Evolutionary conservation across 92 coral and sea anemone genomes (phyloP).

Genomic region (Paragorgia papillata): DNA sequence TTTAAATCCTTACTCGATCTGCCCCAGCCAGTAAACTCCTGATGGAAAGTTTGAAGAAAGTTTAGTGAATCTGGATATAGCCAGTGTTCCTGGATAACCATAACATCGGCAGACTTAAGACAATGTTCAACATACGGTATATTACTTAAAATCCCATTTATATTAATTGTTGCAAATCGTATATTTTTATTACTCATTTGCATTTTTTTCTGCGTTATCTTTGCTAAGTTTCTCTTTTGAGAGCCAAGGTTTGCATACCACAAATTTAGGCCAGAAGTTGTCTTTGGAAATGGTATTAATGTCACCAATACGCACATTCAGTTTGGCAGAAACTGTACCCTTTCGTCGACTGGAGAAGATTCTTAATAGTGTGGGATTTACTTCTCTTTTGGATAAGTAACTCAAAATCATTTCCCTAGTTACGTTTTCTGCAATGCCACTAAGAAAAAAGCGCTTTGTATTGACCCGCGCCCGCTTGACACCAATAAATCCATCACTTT

Average conservation of each 20-base stretch:
- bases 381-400: background rate
- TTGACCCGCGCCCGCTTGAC: background rate
- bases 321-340: constrained; percentile 11
- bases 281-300: background rate
- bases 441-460: background rate
- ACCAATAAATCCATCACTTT: background rate
- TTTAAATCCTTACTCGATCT: too few species aligned
- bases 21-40: too few species aligned
- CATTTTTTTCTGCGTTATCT: too few species aligned
- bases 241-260: constrained; percentile 6
- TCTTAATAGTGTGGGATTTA: constrained; percentile 10
- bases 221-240: background rate
- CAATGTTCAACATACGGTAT: too few species aligned
- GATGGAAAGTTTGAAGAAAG: too few species aligned
- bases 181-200: too few species aligned
- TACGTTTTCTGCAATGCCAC: constrained; percentile 13
- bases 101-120: too few species aligned
- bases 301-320: background rate
- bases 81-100: too few species aligned
- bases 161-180: too few species aligned
- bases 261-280: background rate
- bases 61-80: too few species aligned
- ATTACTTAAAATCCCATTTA: too few species aligned
- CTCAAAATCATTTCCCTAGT: background rate
- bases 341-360: constrained; percentile 11